Evolutionary conservation across 2,888 invertebrate species (phyloP), one percentile per base, ranked within the genome.

Genomic region (Deroplatys truncata): DNA sequence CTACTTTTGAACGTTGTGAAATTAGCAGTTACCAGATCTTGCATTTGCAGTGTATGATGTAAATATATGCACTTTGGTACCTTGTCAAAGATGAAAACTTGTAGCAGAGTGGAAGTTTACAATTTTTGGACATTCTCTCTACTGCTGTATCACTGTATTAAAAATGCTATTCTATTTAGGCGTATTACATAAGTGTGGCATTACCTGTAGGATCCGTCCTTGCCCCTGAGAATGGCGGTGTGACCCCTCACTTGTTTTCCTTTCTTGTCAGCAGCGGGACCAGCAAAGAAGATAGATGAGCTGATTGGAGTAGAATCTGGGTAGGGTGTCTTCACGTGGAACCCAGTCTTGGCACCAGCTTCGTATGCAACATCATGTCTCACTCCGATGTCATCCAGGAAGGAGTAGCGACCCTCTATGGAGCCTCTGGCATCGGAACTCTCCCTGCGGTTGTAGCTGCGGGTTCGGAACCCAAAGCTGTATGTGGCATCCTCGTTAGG

Each of bases 401-500:
- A 97, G 0, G 96, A 95, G 92, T 97, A 97, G 90, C 95, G 94
- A 13, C 89, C 89, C 10, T 86, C 84, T 10, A 89, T 86, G 15
- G 86, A 29, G 15, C 90, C 90, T 25, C 84, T 84, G n/a, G 87
- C 86, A 91, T 96, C 96, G 82, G 95, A 95, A 90, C 95, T 95
- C 93, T 97, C 97, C 91, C 95, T 95, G 91, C 96, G 95, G 20
- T 95, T 95, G 91, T 97, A 96, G 1, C 95, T 96, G 85, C 95
- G 93, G 0, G 97, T 96, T 91, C 95, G 95, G 91, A 96, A 96
- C 89, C 95, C 95, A 92, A 95, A 97, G 89, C 95, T 95, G 92
- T 97, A 97, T 91, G 96, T 96, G 1, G 97, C 97, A 93, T 97
- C 97, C 92, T 97, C 97, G 91, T 94, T 96, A 25, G 97, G 97